A percentile compares a stretch with the other conserved stretches of the same genome.
phyloP scores from a whole-genome alignment of 2,113 vertebrate genomes.

The Saccopteryx leptura region DNA sequence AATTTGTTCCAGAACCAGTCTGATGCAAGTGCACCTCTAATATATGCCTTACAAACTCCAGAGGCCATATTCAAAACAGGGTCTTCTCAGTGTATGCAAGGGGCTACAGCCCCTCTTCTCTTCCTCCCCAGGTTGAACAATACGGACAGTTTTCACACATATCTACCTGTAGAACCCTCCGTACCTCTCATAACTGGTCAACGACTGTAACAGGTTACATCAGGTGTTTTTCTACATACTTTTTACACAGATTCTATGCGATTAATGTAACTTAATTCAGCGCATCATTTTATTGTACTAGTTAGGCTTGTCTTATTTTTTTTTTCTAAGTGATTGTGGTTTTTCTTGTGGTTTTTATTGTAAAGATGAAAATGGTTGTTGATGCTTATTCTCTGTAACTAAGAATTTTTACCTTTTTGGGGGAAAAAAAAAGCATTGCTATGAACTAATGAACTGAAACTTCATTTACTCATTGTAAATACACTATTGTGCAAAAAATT shows the following conservation, averaged over 20 bases:
- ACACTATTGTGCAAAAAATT: slow-evolving; percentile 97
- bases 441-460: slow-evolving; percentile 98
- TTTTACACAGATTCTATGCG: slow-evolving; percentile 99
- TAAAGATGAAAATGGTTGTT: slow-evolving; percentile 98
- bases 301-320: slow-evolving; percentile 94
- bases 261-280: slow-evolving; percentile 99
- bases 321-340: slow-evolving; percentile 96
- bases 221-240: slow-evolving; percentile 99
- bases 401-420: slow-evolving; percentile 98
- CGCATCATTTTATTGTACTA: slow-evolving; percentile 99
- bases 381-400: slow-evolving; percentile 98
- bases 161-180: slow-evolving; percentile 99
- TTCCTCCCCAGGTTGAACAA: slow-evolving; percentile 95
- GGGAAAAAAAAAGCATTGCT: slow-evolving; percentile 91
- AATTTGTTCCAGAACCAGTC: slow-evolving; percentile 94
- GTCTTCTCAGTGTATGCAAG: slow-evolving; percentile 99
- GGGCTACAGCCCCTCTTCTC: slow-evolving; percentile 92
- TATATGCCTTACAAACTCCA: slow-evolving; percentile 99
- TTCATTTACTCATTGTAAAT: slow-evolving; percentile 99
- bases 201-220: slow-evolving; percentile 99
- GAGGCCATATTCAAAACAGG: slow-evolving; percentile 99
- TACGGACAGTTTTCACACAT: slow-evolving; percentile 99
- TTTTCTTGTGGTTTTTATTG: slow-evolving; percentile 99
- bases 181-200: slow-evolving; percentile 99
- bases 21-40: slow-evolving; percentile 97